phyloP scores from a whole-genome alignment of 30 jellyfish, hydroid and myxozoan species.

The Morbakka virulenta region DNA sequence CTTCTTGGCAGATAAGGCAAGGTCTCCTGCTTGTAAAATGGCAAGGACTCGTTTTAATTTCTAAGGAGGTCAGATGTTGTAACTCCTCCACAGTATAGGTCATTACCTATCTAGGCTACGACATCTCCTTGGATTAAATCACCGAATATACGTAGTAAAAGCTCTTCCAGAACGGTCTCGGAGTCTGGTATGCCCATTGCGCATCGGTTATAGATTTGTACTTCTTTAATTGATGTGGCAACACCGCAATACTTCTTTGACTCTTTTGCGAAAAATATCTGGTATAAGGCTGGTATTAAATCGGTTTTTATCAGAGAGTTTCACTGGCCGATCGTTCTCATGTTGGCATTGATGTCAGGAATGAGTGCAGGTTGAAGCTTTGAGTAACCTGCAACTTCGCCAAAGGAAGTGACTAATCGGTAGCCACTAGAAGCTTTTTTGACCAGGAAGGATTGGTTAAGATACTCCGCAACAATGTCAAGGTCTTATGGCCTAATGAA shows the following conservation, averaged over 20 bases:
- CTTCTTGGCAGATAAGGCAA: too few relatives aligned
- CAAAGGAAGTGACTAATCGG: too few relatives aligned
- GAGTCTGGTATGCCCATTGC: constrained; percentile 82
- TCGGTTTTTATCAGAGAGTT: constrained; percentile 39
- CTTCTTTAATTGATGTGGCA: constrained; percentile 59
- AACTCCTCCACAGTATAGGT: too few relatives aligned
- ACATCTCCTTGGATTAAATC: constrained; percentile 22
- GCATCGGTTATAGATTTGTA: too few relatives aligned
- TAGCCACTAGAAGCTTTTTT: constrained; percentile 54
- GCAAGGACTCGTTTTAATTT: too few relatives aligned
- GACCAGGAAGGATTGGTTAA: constrained; percentile 62
- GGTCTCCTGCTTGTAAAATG: too few relatives aligned
- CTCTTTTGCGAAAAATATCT: too few relatives aligned
- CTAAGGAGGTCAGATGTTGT: too few relatives aligned
- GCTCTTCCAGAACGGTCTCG: constrained; percentile 63
- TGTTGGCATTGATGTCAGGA: constrained; percentile 53
- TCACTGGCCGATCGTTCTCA: constrained; percentile 51
- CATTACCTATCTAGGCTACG: constrained; percentile 52
- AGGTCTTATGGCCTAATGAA: constrained; percentile 55
- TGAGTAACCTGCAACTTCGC: too few relatives aligned
- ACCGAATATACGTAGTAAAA: constrained; percentile 41
- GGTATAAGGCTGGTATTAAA: constrained; percentile 50
- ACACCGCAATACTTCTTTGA: constrained; percentile 70
- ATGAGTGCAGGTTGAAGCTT: too few relatives aligned
- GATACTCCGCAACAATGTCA: constrained; percentile 4